These are phyloP conservation scores for Myathropa florea DNA, from an alignment of 2,888 invertebrate species.

Conservation along the genomic window DNA sequence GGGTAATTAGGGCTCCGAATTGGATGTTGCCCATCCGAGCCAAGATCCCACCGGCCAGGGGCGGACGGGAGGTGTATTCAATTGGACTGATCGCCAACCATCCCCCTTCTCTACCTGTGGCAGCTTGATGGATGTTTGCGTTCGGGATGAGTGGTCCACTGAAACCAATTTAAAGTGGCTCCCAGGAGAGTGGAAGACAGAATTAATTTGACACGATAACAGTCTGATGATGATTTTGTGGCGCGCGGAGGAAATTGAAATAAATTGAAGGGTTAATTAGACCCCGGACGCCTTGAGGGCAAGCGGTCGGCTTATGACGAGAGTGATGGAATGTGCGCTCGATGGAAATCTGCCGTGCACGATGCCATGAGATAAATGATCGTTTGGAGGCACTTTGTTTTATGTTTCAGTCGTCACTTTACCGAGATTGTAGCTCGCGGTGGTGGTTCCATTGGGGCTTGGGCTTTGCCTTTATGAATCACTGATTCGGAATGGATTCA, in stretches of 20 bases:
- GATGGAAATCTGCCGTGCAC: slow-evolving; percentile 4
- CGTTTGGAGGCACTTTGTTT: not conserved
- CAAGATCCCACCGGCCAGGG: not conserved
- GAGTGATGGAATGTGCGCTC: slow-evolving; percentile 55
- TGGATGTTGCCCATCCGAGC: slow-evolving; percentile 26
- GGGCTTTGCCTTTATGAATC: not conserved
- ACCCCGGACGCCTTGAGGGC: slow-evolving; percentile 32
- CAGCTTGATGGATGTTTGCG: slow-evolving; percentile 68
- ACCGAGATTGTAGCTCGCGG: not conserved
- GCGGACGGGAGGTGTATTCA: slow-evolving; percentile 33
- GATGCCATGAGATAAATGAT: slow-evolving; percentile 48
- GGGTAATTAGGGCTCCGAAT: slow-evolving; percentile 65
- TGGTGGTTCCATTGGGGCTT: not conserved
- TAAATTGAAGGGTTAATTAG: slow-evolving; percentile 71
- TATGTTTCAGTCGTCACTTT: slow-evolving; percentile 27
- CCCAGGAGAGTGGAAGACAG: slow-evolving; percentile 67
- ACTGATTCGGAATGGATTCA: not conserved
- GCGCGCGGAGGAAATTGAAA: slow-evolving; percentile 65
- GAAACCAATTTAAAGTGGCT: slow-evolving; percentile 66
- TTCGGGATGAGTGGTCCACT: slow-evolving; percentile 57
- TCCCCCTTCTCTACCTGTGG: slow-evolving; percentile 29
- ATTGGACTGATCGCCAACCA: slow-evolving; percentile 47
- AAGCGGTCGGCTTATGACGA: slow-evolving; percentile 37
- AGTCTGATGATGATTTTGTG: slow-evolving; percentile 66
- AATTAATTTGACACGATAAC: slow-evolving; percentile 71